phyloP scores from a whole-genome alignment of 2,113 vertebrate genomes.

The Merops nubicus region DNA sequence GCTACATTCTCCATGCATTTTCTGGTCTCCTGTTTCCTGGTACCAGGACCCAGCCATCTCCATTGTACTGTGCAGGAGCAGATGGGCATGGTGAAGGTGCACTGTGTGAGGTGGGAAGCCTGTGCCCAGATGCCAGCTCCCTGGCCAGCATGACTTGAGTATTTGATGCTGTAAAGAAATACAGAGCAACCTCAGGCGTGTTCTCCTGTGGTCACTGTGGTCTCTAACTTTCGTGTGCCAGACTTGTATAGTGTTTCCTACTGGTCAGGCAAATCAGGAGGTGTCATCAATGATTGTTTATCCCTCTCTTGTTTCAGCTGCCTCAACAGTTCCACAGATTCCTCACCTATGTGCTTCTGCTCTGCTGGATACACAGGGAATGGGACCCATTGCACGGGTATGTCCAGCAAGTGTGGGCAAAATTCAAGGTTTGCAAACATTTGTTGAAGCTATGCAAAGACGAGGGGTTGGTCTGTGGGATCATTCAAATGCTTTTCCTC shows the following conservation, averaged over 20 bases:
- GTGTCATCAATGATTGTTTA: not conserved
- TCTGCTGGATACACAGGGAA: constrained; percentile 90
- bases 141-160: not conserved
- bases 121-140: not conserved
- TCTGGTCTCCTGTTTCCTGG: not conserved
- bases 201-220: not conserved
- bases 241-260: not conserved
- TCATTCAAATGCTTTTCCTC: not conserved
- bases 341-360: constrained; percentile 81
- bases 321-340: constrained; percentile 69
- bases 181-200: not conserved
- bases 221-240: not conserved
- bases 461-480: not conserved
- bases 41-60: not conserved
- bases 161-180: not conserved
- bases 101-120: not conserved
- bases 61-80: not conserved
- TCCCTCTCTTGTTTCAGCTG: constrained; percentile 80
- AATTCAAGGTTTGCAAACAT: not conserved
- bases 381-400: constrained; percentile 89
- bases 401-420: not conserved
- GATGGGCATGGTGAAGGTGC: not conserved
- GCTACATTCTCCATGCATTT: not conserved
- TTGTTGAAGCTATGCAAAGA: not conserved
- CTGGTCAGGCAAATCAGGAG: rapidly evolving